These are phyloP conservation scores for Helarctos malayanus DNA, from an alignment of 2,797 vertebrate species.

Conservation along the genomic window DNA sequence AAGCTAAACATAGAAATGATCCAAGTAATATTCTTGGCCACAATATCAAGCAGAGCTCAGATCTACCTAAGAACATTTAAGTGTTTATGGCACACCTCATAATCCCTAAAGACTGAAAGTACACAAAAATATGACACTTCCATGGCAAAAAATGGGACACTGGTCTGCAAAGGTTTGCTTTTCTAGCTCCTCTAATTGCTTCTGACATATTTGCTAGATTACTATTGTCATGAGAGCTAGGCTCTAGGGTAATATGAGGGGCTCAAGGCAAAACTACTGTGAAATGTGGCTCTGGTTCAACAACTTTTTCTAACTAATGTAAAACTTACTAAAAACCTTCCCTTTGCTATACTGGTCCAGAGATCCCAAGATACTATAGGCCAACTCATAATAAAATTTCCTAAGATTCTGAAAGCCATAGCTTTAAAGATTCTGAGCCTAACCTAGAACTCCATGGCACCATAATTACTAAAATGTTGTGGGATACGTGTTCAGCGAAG, in stretches of 20 bases:
- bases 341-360: background rate
- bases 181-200: background rate
- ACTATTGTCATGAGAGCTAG: background rate
- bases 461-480: background rate
- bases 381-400: background rate
- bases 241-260: background rate
- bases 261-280: background rate
- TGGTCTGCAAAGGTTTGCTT: background rate
- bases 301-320: slow-evolving; percentile 16
- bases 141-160: background rate
- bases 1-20: slow-evolving; percentile 26
- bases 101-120: slow-evolving; percentile 13
- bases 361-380: background rate
- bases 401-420: background rate
- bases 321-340: slow-evolving; percentile 45
- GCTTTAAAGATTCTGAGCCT: background rate
- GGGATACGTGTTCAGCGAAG: background rate
- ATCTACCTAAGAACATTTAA: slow-evolving; percentile 15
- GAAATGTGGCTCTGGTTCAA: slow-evolving; percentile 15
- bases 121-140: background rate
- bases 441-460: background rate
- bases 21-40: background rate
- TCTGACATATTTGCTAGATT: slow-evolving; percentile 33
- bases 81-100: background rate
- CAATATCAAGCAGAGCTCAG: background rate